A percentile compares a stretch with the other conserved stretches of the same genome.
Conservation (phyloP, 2,113 vertebrate species). For the Alethe castanea region DNA sequence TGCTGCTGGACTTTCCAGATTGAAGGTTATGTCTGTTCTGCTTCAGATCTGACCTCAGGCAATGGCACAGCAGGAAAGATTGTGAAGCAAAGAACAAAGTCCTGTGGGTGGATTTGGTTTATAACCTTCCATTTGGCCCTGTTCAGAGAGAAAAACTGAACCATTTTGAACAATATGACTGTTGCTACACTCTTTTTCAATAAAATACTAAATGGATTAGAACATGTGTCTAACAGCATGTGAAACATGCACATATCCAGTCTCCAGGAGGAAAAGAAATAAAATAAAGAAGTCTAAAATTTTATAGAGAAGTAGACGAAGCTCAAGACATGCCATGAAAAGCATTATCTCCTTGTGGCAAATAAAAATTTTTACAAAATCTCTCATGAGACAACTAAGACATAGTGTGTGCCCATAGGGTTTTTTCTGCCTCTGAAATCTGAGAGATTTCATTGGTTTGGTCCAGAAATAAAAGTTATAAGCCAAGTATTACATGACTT, state of each 20-base stretch:
- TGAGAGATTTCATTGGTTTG: neutral
- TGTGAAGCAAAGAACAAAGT: neutral
- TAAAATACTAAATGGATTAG: neutral
- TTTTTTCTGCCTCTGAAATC: neutral
- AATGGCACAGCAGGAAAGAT: neutral
- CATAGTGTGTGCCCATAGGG: fast-evolving
- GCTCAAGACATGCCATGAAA: neutral
- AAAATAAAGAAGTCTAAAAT: neutral
- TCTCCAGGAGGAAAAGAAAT: fast-evolving
- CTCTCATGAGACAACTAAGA: neutral
- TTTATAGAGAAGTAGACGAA: neutral
- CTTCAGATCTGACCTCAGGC: neutral
- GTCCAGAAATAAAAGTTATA: neutral
- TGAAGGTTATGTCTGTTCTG: neutral
- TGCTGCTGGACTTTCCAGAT: neutral
- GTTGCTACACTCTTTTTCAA: neutral
- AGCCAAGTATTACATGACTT: neutral
- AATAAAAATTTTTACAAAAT: neutral
- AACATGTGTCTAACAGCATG: neutral
- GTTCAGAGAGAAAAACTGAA: neutral
- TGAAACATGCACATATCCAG: neutral
- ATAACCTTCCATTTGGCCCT: neutral
- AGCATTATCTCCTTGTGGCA: neutral
- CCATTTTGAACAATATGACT: neutral
- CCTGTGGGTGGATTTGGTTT: neutral